Percentiles rank a stretch among this genome's conserved stretches.
Conservation (phyloP, 2,797 vertebrate species). For the Sebastes steindachneri region DNA sequence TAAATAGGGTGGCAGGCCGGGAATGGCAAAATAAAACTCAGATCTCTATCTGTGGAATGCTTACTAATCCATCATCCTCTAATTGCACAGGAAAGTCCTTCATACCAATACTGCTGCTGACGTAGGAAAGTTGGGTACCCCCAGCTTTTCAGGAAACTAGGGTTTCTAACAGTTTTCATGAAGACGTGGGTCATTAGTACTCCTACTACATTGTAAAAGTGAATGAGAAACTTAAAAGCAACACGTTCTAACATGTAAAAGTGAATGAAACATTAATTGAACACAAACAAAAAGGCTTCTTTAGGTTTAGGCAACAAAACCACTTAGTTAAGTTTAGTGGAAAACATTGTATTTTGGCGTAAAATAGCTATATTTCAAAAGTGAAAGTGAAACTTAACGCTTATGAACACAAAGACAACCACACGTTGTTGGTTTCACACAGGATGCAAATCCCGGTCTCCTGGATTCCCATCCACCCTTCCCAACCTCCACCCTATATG, state of each 20-base stretch:
- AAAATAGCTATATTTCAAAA: no score
- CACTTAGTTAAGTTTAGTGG: background rate
- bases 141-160: background rate
- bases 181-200: background rate
- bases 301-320: background rate
- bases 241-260: background rate
- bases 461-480: no score
- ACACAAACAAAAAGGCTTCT: background rate
- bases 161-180: background rate
- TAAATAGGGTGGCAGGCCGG: conserved; percentile 39
- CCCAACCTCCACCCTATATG: no score
- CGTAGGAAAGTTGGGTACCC: background rate
- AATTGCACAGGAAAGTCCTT: background rate
- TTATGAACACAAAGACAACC: no score
- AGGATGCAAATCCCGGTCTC: no score
- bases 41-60: conserved; percentile 19
- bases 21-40: conserved; percentile 42
- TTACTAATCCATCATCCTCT: conserved; percentile 33
- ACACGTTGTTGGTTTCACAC: no score
- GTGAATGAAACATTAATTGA: background rate
- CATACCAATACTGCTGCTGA: background rate
- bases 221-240: background rate
- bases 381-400: no score
- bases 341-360: no score
- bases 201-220: fast-evolving